Base-by-base conservation (phyloP, 2,113 vertebrate species). In the Odocoileus virginianus region DNA sequence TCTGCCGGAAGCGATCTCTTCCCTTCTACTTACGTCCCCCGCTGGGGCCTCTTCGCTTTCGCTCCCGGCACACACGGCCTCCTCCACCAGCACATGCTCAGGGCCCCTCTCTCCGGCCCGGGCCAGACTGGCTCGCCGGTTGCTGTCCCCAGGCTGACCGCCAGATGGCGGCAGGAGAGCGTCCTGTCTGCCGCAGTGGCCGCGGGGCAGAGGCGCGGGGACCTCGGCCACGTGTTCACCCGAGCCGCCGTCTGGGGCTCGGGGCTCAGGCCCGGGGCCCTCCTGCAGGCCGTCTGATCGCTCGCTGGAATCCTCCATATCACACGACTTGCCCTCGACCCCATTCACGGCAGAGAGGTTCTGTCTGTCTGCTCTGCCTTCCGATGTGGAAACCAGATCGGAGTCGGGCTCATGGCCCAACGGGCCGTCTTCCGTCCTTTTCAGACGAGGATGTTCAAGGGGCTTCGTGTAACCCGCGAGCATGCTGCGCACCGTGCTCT, bases 51-150 rank as follows among this genome's bases (percentile, higher is more conserved):
- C 97, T 36, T 97, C 98, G 47, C 97, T 96, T 76, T 76, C 2
- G 27, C 25, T 64, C 15, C 33, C 81, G 23, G n/a, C n/a, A 43
- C 87, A 61, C 93, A 91, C 90, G 6, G 96, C 97, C 74, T 99
- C 99, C 54, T 99, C 97, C 89, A 99, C 99, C 85, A 99, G 95
- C 16, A 99, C 98, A 1, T 94, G 95, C 85, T 89, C 96, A 33
- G 91, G 40, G 3, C 64, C 67, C 7, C 54, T 30, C 7, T 74
- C 67, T 30, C 45, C 1, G 4, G 81, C 33, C 16, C 1, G 11
- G 12, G 82, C 1, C 30, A 74, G 11, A 15, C 67, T 43, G 1
- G 17, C 40, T 25, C 23, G 90, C 33, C 79, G 71, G 45, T 87
- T 30, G 88, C 89, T 45, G 3, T 96, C 97, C 67, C 95, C 54